Percentiles rank a stretch among this genome's conserved stretches.
phyloP scores from a whole-genome alignment of 2,888 invertebrate genomes.

The Chaitophorus viminalis region DNA sequence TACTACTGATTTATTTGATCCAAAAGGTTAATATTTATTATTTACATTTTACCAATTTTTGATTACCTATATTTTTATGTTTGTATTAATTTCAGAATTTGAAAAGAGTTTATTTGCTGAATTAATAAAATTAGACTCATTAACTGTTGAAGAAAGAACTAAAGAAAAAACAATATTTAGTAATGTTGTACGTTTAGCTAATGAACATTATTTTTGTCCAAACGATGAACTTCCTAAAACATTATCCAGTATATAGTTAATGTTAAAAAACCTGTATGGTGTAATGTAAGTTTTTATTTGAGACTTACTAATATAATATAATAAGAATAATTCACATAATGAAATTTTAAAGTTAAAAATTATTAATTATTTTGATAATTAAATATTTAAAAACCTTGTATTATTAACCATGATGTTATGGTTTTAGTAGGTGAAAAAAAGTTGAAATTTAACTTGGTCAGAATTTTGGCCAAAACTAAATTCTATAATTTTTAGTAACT shows the following conservation, averaged over 20 bases:
- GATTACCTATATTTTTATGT: background rate
- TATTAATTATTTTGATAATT: too few relatives aligned
- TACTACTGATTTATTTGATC: conserved; percentile 43
- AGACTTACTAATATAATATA: too few relatives aligned
- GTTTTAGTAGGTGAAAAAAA: too few relatives aligned
- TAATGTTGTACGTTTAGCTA: background rate
- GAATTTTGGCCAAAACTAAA: too few relatives aligned
- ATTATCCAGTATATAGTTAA: background rate
- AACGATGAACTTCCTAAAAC: conserved; percentile 15
- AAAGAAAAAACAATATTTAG: background rate
- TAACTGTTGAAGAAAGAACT: background rate
- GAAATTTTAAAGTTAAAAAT: too few relatives aligned
- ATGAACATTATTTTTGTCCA: conserved; percentile 59
- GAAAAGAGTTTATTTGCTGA: conserved; percentile 16
- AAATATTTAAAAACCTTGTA: too few relatives aligned
- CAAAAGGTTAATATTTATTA: conserved; percentile 30
- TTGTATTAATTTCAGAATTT: conserved; percentile 36
- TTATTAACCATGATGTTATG: too few relatives aligned
- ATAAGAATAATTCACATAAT: too few relatives aligned
- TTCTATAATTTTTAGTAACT: too few relatives aligned
- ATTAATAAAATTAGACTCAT: background rate
- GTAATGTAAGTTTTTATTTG: conserved; percentile 16
- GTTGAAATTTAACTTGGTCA: too few relatives aligned
- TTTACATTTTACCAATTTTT: background rate
- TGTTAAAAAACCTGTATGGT: background rate